A percentile compares a stretch with the other conserved stretches of the same genome.
phyloP scores from a whole-genome alignment of 2,888 invertebrate genomes.

The Drosophila siamana region DNA sequence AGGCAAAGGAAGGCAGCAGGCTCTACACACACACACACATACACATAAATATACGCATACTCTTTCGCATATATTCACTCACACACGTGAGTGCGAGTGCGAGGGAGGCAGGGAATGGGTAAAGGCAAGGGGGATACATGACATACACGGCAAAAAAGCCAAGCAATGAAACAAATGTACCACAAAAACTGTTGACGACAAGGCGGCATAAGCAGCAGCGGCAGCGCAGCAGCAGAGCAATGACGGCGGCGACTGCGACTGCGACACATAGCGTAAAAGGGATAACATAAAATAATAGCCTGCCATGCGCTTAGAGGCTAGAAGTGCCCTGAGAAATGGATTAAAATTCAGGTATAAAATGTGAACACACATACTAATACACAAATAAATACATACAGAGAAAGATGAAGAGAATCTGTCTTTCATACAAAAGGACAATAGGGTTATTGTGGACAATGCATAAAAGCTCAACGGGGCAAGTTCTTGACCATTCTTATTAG shows the following conservation, averaged over 20 bases:
- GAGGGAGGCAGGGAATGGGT: not conserved
- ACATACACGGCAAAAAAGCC: constrained; percentile 65
- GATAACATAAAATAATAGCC: constrained; percentile 76
- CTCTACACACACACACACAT: constrained; percentile 38
- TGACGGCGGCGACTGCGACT: constrained; percentile 43
- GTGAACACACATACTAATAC: constrained; percentile 22
- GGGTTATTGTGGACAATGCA: constrained; percentile 9
- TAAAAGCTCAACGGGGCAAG: not conserved
- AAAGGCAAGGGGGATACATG: constrained; percentile 37
- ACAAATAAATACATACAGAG: not conserved
- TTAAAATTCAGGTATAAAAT: constrained; percentile 73
- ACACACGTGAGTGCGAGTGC: constrained; percentile 19
- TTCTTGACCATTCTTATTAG: constrained; percentile 31
- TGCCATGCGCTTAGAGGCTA: constrained; percentile 46
- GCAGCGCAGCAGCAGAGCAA: constrained; percentile 15
- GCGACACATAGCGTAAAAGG: constrained; percentile 69
- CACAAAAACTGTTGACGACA: constrained; percentile 80
- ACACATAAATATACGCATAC: constrained; percentile 2
- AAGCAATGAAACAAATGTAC: constrained; percentile 80
- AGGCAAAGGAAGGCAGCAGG: constrained; percentile 64
- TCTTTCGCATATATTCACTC: constrained; percentile 23
- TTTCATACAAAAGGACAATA: constrained; percentile 6
- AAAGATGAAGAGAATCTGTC: constrained; percentile 8
- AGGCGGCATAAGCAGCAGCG: constrained; percentile 50
- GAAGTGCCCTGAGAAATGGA: constrained; percentile 62